These are phyloP conservation scores for Ctenomys sociabilis DNA, from an alignment of 2,113 vertebrate genomes.

Conservation along the genomic window DNA sequence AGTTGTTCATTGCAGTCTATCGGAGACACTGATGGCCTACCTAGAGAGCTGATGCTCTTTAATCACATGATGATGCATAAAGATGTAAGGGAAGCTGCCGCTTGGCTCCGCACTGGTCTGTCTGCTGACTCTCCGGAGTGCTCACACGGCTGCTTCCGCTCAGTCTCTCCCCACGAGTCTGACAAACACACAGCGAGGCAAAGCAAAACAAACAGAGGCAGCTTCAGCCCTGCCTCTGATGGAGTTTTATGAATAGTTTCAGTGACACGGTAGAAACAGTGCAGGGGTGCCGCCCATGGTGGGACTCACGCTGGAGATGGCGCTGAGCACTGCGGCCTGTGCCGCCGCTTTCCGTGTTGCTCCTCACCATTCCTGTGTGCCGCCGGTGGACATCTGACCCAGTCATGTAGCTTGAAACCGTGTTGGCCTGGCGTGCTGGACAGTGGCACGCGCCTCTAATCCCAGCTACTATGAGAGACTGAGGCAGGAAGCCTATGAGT, in stretches of 20 bases:
- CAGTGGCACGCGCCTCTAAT: background rate
- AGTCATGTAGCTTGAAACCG: too few relatives aligned
- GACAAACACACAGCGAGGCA: background rate
- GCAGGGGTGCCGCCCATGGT: background rate
- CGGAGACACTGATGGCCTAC: background rate
- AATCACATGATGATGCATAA: background rate
- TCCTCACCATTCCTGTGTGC: background rate
- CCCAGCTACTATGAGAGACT: background rate
- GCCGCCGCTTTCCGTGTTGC: accelerated
- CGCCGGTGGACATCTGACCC: background rate
- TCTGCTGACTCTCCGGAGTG: background rate
- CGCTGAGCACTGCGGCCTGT: too few relatives aligned
- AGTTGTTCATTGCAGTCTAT: background rate
- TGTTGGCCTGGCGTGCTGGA: background rate
- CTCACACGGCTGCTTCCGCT: accelerated
- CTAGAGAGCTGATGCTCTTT: background rate
- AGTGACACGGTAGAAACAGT: background rate
- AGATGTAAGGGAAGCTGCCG: background rate
- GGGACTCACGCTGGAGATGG: accelerated
- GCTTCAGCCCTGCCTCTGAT: background rate
- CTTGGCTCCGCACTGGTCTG: background rate
- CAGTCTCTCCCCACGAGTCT: background rate
- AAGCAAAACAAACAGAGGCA: background rate
- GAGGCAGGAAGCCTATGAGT: background rate
- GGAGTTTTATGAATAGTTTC: background rate